phyloP scores from a whole-genome alignment of 2,797 vertebrate genomes.

The Pempheris klunzingeri region DNA sequence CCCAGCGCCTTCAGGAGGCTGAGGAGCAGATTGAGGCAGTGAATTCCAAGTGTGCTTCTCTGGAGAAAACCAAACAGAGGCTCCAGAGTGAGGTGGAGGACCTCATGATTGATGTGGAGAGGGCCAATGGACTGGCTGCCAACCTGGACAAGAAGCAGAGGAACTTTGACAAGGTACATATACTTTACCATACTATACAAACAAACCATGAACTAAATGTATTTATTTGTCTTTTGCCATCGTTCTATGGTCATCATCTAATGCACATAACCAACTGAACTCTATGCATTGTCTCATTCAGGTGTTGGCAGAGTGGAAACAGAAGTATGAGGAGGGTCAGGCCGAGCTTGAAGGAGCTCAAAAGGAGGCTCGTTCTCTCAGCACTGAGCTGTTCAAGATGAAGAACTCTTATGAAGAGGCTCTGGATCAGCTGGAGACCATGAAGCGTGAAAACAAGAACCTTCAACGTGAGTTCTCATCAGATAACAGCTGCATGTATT shows the following conservation, averaged over 20 bases:
- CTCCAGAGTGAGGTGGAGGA: slow-evolving; percentile 90
- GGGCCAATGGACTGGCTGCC: slow-evolving; percentile 84
- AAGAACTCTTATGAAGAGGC: slow-evolving; percentile 92
- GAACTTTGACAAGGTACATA: slow-evolving; percentile 86
- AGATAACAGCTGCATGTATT: background rate
- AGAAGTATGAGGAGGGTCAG: slow-evolving; percentile 90
- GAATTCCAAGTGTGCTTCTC: slow-evolving; percentile 87
- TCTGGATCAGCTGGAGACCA: slow-evolving; percentile 90
- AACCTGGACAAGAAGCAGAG: slow-evolving; percentile 89
- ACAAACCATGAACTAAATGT: background rate
- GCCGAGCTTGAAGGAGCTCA: slow-evolving; percentile 89
- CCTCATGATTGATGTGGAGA: slow-evolving; percentile 89
- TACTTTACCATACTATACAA: background rate
- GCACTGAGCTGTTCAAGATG: slow-evolving; percentile 92
- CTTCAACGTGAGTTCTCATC: slow-evolving; percentile 79
- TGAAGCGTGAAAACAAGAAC: slow-evolving; percentile 93
- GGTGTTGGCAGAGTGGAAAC: slow-evolving; percentile 89
- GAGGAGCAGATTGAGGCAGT: slow-evolving; percentile 87
- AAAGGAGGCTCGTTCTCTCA: slow-evolving; percentile 88
- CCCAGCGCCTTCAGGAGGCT: slow-evolving; percentile 89
- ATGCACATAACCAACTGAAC: background rate
- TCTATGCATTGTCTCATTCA: slow-evolving; percentile 25
- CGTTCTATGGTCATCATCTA: no score
- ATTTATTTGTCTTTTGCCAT: no score
- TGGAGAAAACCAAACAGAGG: slow-evolving; percentile 90